Conservation (phyloP, 2,113 vertebrate genomes). For the Poecile atricapillus region DNA sequence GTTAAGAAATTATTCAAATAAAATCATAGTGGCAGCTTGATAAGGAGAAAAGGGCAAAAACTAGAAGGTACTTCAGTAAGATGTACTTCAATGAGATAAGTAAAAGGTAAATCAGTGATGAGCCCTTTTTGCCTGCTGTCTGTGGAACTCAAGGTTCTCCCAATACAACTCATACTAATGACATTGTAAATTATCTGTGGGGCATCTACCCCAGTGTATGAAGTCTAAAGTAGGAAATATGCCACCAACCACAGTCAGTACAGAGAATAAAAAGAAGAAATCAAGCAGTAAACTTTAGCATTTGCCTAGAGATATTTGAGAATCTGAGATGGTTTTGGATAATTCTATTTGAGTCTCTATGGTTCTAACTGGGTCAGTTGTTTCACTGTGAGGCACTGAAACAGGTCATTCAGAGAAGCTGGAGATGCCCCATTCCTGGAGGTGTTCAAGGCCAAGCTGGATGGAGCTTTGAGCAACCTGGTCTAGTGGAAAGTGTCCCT, state of each 20-base stretch:
- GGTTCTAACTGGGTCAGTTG: neutral
- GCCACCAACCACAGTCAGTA: neutral
- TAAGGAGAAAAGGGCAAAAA: neutral
- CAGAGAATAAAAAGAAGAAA: neutral
- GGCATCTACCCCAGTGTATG: neutral
- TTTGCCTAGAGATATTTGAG: neutral
- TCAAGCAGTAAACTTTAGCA: neutral
- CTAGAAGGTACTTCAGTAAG: neutral
- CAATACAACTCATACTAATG: neutral
- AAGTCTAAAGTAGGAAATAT: neutral
- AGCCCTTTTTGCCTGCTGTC: neutral
- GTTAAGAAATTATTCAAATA: neutral
- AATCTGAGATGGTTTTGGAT: neutral
- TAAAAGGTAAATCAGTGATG: neutral
- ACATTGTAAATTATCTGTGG: neutral
- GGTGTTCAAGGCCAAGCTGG: neutral
- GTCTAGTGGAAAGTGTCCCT: neutral
- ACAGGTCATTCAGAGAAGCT: neutral
- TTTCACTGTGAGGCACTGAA: neutral
- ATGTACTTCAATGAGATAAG: neutral
- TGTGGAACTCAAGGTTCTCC: neutral
- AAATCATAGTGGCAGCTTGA: neutral
- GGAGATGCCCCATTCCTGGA: neutral
- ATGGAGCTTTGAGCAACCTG: neutral
- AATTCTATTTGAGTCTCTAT: neutral